These are phyloP conservation scores for Chloropsis hardwickii DNA, from an alignment of 2,113 vertebrate genomes.

Conservation along the genomic window DNA sequence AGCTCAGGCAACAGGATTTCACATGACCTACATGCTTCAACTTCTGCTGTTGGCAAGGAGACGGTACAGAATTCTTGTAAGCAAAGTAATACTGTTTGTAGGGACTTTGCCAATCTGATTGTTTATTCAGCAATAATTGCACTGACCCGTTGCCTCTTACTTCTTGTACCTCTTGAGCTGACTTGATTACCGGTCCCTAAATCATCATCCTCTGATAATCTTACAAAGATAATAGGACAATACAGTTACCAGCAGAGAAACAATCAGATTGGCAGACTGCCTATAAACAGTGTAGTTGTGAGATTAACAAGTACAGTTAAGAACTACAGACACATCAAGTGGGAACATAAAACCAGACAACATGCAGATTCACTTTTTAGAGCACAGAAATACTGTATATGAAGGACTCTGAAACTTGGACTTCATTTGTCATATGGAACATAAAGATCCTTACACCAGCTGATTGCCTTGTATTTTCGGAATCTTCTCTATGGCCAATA, in stretches of 20 bases:
- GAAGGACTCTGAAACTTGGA: background rate
- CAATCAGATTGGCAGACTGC: background rate
- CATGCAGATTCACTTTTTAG: background rate
- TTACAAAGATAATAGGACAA: background rate
- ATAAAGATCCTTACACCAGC: background rate
- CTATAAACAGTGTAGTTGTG: background rate
- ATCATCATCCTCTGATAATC: background rate
- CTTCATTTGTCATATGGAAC: background rate
- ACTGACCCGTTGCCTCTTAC: background rate
- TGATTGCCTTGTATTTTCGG: background rate
- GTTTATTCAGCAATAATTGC: background rate
- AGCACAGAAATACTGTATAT: background rate
- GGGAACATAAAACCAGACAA: background rate
- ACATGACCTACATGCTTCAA: background rate
- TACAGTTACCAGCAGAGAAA: background rate
- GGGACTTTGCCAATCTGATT: background rate
- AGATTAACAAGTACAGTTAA: background rate
- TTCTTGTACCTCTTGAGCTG: background rate
- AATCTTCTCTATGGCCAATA: background rate
- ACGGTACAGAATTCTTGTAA: background rate
- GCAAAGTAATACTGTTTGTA: background rate
- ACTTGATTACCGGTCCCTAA: background rate
- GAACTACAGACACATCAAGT: background rate
- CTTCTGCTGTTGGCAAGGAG: slow-evolving; percentile 23
- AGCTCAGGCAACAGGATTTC: slow-evolving; percentile 41